Conservation (phyloP, 2,888 invertebrate species). For the Cerastis rubricosa region DNA sequence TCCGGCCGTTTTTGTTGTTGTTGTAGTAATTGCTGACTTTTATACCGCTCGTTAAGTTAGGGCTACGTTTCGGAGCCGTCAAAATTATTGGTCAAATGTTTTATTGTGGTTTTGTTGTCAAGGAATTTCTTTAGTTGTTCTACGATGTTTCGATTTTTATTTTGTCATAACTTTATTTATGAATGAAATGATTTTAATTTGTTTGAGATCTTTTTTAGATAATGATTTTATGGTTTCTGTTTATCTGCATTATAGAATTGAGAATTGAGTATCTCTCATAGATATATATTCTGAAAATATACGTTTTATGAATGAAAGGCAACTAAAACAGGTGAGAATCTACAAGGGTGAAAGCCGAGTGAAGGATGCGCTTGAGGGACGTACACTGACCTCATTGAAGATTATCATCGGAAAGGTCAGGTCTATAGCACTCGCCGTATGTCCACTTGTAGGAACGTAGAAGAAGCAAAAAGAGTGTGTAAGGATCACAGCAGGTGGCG, state of each 20-base stretch:
- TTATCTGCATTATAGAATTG: neutral
- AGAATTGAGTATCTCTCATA: neutral
- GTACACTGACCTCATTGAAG: neutral
- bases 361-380: neutral
- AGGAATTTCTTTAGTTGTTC: neutral
- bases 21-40: slow-evolving; percentile 50
- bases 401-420: neutral
- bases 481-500: neutral
- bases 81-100: slow-evolving; percentile 29
- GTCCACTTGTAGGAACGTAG: neutral
- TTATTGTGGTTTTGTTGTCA: slow-evolving; percentile 12
- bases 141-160: neutral
- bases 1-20: slow-evolving; percentile 41
- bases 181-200: neutral
- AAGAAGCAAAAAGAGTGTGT: neutral
- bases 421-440: neutral
- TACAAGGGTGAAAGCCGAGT: neutral
- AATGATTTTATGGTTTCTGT: neutral
- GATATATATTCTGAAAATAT: neutral
- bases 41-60: slow-evolving; percentile 40
- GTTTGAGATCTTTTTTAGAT: neutral
- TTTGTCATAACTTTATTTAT: neutral
- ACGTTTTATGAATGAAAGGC: too few species aligned
- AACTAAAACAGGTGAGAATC: neutral
- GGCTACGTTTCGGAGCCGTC: slow-evolving; percentile 26